Conservation (phyloP, 2,113 vertebrate genomes). For the Mastomys coucha region DNA sequence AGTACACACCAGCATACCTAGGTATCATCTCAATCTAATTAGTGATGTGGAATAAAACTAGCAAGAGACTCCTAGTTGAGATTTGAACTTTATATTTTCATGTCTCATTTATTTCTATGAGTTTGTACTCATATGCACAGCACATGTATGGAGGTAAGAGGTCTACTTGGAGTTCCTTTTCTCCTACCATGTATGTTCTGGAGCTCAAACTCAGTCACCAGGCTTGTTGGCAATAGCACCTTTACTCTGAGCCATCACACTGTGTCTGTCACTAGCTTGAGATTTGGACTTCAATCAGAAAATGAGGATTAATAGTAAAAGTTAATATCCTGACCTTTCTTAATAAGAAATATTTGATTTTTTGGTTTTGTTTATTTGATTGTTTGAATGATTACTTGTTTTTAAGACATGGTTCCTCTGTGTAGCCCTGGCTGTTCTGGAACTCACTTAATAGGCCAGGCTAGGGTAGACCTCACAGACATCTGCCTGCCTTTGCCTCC, state of each 20-base stretch:
- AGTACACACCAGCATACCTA: not conserved
- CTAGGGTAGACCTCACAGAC: not conserved
- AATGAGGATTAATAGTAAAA: slow-evolving; percentile 46
- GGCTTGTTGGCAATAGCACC: not conserved
- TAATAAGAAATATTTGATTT: not conserved
- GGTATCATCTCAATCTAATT: not conserved
- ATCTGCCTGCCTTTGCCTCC: not conserved
- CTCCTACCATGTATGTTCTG: not conserved
- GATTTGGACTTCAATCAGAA: not conserved
- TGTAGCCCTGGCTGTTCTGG: not conserved
- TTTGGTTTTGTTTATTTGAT: not conserved
- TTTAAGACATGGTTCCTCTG: not conserved
- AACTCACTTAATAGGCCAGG: not conserved
- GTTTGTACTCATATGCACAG: not conserved
- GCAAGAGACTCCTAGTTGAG: not conserved
- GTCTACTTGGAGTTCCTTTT: not conserved
- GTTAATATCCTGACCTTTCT: not conserved
- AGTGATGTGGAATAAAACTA: not conserved
- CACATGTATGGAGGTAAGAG: not conserved
- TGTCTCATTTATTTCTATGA: not conserved
- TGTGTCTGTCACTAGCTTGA: not conserved
- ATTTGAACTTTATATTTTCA: not conserved
- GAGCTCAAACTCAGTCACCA: no score
- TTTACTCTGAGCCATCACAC: not conserved
- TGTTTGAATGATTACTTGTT: not conserved